Conservation (phyloP, 2,113 vertebrate species). For the Pelvicachromis taeniatus region DNA sequence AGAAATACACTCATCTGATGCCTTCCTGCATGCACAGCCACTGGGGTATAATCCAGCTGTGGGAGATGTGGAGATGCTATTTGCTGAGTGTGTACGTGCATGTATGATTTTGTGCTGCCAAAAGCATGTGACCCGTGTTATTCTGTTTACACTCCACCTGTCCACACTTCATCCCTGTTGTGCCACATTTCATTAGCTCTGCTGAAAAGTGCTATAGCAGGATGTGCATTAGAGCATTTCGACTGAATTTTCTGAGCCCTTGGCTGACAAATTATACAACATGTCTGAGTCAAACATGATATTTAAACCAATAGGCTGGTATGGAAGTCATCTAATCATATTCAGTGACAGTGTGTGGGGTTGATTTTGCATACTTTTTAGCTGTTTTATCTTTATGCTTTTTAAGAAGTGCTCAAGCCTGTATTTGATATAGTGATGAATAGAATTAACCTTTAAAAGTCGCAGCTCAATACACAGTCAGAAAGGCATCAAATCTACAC, state of each 20-base stretch:
- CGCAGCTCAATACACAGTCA: background rate
- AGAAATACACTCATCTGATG: background rate
- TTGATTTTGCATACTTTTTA: background rate
- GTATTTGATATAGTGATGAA: background rate
- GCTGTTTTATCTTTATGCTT: background rate
- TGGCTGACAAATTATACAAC: background rate
- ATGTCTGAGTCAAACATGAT: background rate
- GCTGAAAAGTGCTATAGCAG: background rate
- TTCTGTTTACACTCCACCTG: conserved; percentile 30
- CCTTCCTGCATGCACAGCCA: background rate
- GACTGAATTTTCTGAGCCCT: background rate
- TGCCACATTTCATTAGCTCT: conserved; percentile 11
- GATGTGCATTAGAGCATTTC: background rate
- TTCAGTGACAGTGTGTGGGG: background rate
- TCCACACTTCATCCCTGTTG: background rate
- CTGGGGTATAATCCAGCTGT: background rate
- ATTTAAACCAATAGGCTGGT: background rate
- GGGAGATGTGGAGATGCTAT: background rate
- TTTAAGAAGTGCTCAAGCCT: background rate
- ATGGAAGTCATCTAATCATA: background rate
- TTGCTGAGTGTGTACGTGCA: background rate
- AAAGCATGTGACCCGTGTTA: background rate
- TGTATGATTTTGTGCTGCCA: background rate
- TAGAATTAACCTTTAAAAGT: background rate
- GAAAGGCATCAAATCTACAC: background rate